Evolutionary conservation across 2,113 vertebrate genomes (phyloP).

Genomic region (Crypturellus undulatus): DNA sequence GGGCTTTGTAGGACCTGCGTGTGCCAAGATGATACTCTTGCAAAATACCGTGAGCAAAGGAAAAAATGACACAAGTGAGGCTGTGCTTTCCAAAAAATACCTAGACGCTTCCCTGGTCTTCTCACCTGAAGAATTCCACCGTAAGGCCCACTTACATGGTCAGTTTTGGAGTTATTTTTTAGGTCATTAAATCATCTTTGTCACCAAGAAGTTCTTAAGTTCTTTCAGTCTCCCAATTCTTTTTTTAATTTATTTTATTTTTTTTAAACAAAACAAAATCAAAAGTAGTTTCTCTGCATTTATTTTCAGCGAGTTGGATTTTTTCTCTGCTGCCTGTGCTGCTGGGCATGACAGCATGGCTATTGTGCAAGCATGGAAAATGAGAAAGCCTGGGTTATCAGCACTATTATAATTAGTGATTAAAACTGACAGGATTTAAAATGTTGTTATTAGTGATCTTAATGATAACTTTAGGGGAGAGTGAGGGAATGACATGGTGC

Average conservation of each 20-base stretch:
- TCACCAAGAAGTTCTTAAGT: not conserved
- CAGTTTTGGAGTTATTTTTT: not conserved
- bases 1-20: rapidly evolving
- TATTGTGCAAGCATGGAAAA: constrained; percentile 28
- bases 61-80: not conserved
- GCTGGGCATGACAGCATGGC: not conserved
- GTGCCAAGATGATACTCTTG: constrained; percentile 26
- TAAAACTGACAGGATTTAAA: constrained; percentile 35
- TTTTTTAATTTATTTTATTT: too few relatives aligned
- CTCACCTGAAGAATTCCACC: not conserved
- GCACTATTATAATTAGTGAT: constrained; percentile 54
- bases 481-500: not conserved
- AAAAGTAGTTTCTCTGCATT: not conserved
- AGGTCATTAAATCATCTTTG: not conserved
- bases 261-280: not conserved
- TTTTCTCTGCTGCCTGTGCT: not conserved
- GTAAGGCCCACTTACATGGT: too few relatives aligned
- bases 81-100: not conserved
- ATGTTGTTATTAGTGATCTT: constrained; percentile 46
- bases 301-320: not conserved
- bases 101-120: rapidly evolving
- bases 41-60: not conserved
- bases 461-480: constrained; percentile 27
- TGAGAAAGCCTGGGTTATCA: constrained; percentile 33
- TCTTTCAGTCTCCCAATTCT: too few relatives aligned